These are phyloP conservation scores for Aleiodes leptofemur DNA, from an alignment of 2,888 invertebrate genomes.

Conservation along the genomic window DNA sequence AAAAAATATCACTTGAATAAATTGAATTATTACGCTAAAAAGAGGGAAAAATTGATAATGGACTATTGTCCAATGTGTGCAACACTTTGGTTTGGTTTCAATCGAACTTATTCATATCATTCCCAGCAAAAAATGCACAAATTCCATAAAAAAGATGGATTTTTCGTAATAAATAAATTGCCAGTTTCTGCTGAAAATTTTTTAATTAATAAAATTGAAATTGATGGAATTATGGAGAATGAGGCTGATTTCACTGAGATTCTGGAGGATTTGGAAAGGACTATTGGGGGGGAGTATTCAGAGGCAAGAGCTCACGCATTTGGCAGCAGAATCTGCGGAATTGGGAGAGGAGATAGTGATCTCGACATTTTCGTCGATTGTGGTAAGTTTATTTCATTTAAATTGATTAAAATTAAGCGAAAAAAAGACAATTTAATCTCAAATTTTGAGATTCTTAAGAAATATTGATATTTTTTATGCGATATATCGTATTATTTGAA, in stretches of 20 bases:
- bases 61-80: slow-evolving; percentile 51
- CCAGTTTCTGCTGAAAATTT: slow-evolving; percentile 21
- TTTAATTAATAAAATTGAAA: slow-evolving; percentile 49
- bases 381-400: slow-evolving; percentile 41
- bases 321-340: slow-evolving; percentile 79
- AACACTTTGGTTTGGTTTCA: slow-evolving; percentile 48
- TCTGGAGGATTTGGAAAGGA: slow-evolving; percentile 54
- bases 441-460: too few species aligned
- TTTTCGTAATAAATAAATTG: slow-evolving; percentile 23
- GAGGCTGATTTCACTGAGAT: neutral
- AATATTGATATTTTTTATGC: too few species aligned
- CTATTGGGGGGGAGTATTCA: slow-evolving; percentile 54
- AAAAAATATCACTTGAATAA: neutral
- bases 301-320: slow-evolving; percentile 76
- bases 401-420: too few species aligned
- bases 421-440: too few species aligned
- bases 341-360: slow-evolving; percentile 71
- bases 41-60: slow-evolving; percentile 29
- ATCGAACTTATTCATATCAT: slow-evolving; percentile 38
- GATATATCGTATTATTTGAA: too few species aligned
- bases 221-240: slow-evolving; percentile 45
- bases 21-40: neutral
- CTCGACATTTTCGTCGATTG: slow-evolving; percentile 69
- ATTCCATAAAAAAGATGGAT: slow-evolving; percentile 12
- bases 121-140: slow-evolving; percentile 16